phyloP scores from a whole-genome alignment of 1,140 invertebrate genomes.

The Euschistus heros region DNA sequence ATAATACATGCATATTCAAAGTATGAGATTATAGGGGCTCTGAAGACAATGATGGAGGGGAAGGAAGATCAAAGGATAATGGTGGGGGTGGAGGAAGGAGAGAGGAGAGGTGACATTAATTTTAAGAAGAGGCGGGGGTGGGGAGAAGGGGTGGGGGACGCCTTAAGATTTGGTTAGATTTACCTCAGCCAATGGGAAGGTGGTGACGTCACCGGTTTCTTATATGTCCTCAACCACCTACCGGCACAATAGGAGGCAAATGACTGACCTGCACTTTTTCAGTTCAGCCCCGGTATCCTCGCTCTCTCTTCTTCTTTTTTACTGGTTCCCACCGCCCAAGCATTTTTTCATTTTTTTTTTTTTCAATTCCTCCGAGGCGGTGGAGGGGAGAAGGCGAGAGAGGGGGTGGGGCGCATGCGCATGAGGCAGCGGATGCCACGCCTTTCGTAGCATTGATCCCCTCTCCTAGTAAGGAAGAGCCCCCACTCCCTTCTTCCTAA shows the following conservation, averaged over 20 bases:
- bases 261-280: slow-evolving; percentile 6
- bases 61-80: background rate
- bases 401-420: background rate
- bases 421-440: background rate
- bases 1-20: slow-evolving; percentile 3
- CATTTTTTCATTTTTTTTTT: background rate
- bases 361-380: background rate
- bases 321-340: background rate
- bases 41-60: slow-evolving; percentile 8
- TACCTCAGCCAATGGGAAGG: slow-evolving; percentile 6
- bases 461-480: background rate
- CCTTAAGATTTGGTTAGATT: background rate
- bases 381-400: background rate
- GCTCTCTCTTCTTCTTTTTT: background rate
- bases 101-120: slow-evolving; percentile 1
- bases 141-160: background rate
- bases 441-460: slow-evolving; percentile 6
- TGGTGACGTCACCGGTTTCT: slow-evolving; percentile 5
- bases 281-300: background rate
- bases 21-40: background rate
- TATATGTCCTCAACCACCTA: background rate
- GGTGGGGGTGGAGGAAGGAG: background rate
- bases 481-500: background rate
- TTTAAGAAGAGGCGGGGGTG: background rate
- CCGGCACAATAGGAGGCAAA: slow-evolving; percentile 6